Conservation (phyloP, 2,113 vertebrate genomes). For the Gavia stellata region DNA sequence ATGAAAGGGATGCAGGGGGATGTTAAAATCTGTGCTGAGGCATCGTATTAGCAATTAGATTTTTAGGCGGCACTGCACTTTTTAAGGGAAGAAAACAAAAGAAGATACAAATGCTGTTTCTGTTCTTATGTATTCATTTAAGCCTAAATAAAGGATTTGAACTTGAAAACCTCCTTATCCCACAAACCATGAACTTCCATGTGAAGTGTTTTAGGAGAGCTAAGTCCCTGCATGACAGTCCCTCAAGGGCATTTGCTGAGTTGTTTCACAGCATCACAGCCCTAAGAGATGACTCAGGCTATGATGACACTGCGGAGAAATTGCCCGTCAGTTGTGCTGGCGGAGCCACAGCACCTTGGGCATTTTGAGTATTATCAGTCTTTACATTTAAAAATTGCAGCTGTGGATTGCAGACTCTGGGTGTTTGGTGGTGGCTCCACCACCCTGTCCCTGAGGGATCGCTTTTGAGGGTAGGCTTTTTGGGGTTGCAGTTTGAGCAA, state of each 20-base stretch:
- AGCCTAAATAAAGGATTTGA: neutral
- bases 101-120: neutral
- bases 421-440: neutral
- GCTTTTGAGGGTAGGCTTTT: neutral
- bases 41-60: neutral
- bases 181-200: neutral
- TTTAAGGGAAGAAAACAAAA: neutral
- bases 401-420: neutral
- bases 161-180: constrained; percentile 3
- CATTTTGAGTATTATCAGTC: neutral
- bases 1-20: neutral
- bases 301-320: accelerated
- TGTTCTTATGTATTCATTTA: neutral
- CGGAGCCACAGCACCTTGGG: neutral
- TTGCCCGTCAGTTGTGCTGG: neutral
- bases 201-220: neutral
- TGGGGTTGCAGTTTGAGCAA: neutral
- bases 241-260: neutral
- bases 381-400: neutral
- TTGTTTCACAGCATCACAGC: neutral
- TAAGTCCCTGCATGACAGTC: neutral
- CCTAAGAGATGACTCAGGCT: neutral
- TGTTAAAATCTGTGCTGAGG: constrained; percentile 37
- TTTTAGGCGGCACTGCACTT: constrained; percentile 1
- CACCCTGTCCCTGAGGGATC: neutral